phyloP scores from a whole-genome alignment of 2,113 vertebrate species.

The Colius striatus region DNA sequence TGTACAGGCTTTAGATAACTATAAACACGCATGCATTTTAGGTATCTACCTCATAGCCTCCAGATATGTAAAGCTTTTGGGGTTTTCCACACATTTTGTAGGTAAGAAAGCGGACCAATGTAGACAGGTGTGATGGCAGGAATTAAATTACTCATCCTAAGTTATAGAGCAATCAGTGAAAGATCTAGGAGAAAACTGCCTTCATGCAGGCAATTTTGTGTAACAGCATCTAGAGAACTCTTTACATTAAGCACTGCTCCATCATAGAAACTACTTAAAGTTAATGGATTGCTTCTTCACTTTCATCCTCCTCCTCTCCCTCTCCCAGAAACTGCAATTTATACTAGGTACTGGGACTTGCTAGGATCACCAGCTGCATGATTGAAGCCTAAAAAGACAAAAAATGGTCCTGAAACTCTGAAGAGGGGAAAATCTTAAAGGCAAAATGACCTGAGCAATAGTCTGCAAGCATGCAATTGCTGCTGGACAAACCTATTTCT shows the following conservation, averaged over 20 bases:
- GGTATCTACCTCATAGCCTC: neutral
- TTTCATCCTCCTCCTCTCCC: neutral
- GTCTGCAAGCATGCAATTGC: neutral
- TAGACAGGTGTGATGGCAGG: neutral
- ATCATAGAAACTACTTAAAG: neutral
- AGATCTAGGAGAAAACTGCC: neutral
- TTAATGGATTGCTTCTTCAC: neutral
- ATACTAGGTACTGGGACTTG: neutral
- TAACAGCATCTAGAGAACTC: neutral
- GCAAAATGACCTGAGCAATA: neutral
- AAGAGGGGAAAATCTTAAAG: neutral
- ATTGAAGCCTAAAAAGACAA: neutral
- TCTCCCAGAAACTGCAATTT: neutral
- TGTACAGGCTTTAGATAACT: neutral
- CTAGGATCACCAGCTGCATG: neutral
- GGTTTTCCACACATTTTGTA: neutral
- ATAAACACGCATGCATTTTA: neutral
- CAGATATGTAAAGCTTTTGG: neutral
- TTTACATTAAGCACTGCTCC: neutral
- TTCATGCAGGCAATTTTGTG: neutral
- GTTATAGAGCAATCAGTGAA: neutral
- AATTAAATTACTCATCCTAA: neutral
- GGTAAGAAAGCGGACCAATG: neutral
- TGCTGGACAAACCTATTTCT: neutral
- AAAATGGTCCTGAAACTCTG: neutral